Base-by-base conservation (phyloP, 1,140 invertebrate genomes). In the Drosophila eugracilis region DNA sequence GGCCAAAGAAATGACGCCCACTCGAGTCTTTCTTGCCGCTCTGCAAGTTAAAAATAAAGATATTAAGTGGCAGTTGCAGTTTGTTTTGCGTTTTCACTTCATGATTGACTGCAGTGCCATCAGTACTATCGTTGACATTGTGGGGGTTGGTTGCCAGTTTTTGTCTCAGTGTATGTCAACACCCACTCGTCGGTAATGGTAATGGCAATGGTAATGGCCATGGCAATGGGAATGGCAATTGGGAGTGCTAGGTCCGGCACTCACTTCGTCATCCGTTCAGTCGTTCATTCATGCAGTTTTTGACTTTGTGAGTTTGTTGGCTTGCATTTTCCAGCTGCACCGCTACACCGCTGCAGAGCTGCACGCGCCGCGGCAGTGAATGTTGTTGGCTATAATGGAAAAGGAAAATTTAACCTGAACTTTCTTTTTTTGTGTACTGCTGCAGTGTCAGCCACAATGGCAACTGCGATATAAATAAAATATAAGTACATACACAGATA, bases 381-480 rank as follows among this genome's bases (percentile, higher is more conserved):
- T 86, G 81, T 88, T 74, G 75, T 55, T 73, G 80, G 71, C 70
- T 75, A 59, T 78, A 55, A 37, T 44, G 45, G 83, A 88, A 88
- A 88, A 88, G 78, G 78, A 88, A 89, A 88, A 83, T 75, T 76
- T 69, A 78, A 48, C 84, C 74, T 83, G 78, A 88, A 88, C 83
- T 88, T 88, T 88, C 83, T 88, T 88, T 88, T 85, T 83, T 75
- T 73, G 70, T 73, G 55, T 73, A 75, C 59, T 66, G 77, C 63
- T 32, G 58, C 73, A 62, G 34, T 54, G 54, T 12, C 67, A 71
- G 57, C 55, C 69, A 48, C 60, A 74, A 26, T 75, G 49, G 39
- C 69, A 80, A 81, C 80, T 67, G 55, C 71, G 67, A 75, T 78
- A 90, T 81, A 75, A 81, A 90, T 90, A 90, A 88, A 76, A 78